Evolutionary conservation across 2,113 vertebrate genomes (phyloP), one percentile per base, ranked within the genome.

Genomic region (Acrocephalus kingi): DNA sequence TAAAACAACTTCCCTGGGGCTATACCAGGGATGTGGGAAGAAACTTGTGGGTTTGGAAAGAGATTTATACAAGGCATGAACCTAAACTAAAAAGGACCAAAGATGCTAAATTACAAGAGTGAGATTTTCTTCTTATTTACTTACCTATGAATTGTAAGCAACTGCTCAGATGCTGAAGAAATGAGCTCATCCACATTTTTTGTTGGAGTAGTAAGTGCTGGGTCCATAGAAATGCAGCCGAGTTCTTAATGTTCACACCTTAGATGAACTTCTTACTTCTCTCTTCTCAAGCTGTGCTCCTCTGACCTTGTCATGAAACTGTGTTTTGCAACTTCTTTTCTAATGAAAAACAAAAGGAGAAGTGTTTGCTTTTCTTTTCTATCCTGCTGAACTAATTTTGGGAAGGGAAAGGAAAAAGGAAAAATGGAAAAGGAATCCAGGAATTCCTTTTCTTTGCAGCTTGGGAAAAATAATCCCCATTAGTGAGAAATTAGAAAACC

Each of bases 1-100:
- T 94, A 94, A 93, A 94, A 95, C 83, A 95, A 39, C 73, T 89
- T 95, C 83, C 89, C 83, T 0, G 8, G n/a, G 66, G 96, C 83
- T 86, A 33, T n/a, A 66, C 54, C 21, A 75, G 37, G 37, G 64
- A 72, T 18, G 49, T 73, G 23, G 58, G 69, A 96, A 87, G 73
- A 75, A 89, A 84, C 88, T 58, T 68, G 23, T 15, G 21, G 14
- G 37, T 77, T 45, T 52, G 54, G 22, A 68, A 51, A 27, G 52
- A 85, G 37, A 66, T 89, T 94, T 85, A 85, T 68, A 75, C 37
- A 72, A 78, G n/a, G n/a, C 39, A 80, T 0, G 0, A 56, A 55
- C 18, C 25, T 77, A 52, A 67, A 35, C 17, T 81, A 77, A 88
- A 93, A 79, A 48, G 18, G 9, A 81, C 21, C 10, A 41, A 67